Evolutionary conservation across 92 coral and sea anemone genomes (phyloP).

Genomic region (Parazoanthus darwini): DNA sequence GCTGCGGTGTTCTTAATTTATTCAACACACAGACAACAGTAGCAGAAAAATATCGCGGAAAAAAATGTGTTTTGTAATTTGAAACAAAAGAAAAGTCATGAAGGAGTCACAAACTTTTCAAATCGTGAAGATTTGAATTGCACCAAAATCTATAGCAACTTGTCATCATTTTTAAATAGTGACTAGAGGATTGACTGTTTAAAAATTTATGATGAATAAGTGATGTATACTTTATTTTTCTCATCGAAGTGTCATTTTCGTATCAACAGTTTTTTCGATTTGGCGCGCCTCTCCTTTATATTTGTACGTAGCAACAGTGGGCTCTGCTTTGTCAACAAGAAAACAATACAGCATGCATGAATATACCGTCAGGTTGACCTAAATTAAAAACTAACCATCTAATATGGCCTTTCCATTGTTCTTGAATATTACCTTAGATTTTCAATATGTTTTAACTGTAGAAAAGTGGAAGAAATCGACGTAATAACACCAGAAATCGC

Average conservation of each 20-base stretch:
- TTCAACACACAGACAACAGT: neutral
- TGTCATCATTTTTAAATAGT: neutral
- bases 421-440: neutral
- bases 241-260: slow-evolving; percentile 6
- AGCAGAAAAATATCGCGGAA: neutral
- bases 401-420: neutral
- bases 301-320: neutral
- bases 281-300: neutral
- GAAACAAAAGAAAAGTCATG: neutral
- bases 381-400: slow-evolving; percentile 7
- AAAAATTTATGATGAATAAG: neutral
- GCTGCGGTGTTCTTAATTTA: neutral
- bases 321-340: neutral
- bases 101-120: neutral
- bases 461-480: neutral
- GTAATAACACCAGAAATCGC: neutral
- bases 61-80: neutral
- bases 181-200: neutral
- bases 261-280: neutral
- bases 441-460: neutral
- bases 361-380: neutral
- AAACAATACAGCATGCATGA: neutral
- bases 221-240: neutral
- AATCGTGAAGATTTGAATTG: neutral
- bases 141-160: neutral